These are phyloP conservation scores for Sesamia nonagrioides DNA, from an alignment of 1,140 invertebrate species.

Conservation along the genomic window DNA sequence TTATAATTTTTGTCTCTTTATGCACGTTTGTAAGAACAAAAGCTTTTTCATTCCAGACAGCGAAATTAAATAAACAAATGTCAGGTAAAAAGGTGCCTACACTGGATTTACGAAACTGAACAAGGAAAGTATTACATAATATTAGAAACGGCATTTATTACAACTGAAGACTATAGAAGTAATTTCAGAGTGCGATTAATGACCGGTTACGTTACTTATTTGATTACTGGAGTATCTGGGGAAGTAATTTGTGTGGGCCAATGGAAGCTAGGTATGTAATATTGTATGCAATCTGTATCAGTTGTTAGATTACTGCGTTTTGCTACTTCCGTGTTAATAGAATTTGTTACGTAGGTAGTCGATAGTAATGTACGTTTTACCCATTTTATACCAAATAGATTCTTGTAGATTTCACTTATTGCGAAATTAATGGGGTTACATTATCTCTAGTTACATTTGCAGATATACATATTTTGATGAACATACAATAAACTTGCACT, in stretches of 20 bases:
- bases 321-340: slow-evolving; percentile 21
- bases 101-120: slow-evolving; percentile 38
- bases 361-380: neutral
- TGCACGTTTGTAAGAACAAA: neutral
- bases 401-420: slow-evolving; percentile 1
- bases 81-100: slow-evolving; percentile 27
- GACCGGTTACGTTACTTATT: slow-evolving; percentile 28
- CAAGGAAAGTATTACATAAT: neutral
- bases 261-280: neutral
- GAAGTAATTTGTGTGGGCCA: slow-evolving; percentile 17
- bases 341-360: slow-evolving; percentile 1
- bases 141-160: no score
- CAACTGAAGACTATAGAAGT: no score
- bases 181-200: slow-evolving; percentile 30
- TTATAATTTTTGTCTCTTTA: neutral
- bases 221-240: slow-evolving; percentile 42
- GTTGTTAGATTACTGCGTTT: slow-evolving; percentile 5
- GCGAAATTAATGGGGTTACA: no score
- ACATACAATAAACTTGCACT: no score
- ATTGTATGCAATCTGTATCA: slow-evolving; percentile 34
- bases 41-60: neutral
- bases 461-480: no score
- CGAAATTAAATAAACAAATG: neutral
- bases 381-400: neutral
- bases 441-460: no score